phyloP scores from a whole-genome alignment of 2,113 vertebrate genomes.

The Aegotheles bennettii region DNA sequence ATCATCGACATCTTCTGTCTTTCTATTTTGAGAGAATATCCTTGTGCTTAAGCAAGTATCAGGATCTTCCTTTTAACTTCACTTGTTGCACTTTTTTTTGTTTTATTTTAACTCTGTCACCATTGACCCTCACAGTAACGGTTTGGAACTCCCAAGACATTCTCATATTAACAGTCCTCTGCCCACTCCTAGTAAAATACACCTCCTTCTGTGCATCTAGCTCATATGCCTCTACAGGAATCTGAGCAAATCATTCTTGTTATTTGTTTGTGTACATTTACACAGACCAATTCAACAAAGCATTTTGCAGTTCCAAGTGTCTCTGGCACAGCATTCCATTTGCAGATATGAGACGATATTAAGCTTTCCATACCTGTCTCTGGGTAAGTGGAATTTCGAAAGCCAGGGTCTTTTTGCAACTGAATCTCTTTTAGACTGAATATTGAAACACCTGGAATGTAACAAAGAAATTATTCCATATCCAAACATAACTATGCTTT shows the following conservation, averaged over 20 bases:
- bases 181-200: not conserved
- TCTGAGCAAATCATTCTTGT: not conserved
- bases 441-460: slow-evolving; percentile 87
- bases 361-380: slow-evolving; percentile 83
- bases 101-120: not conserved
- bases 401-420: slow-evolving; percentile 96
- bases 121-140: not conserved
- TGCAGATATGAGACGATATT: not conserved
- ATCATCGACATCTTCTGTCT: too few relatives aligned
- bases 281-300: not conserved
- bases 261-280: not conserved
- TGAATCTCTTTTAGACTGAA: slow-evolving; percentile 98
- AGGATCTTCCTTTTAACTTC: not conserved
- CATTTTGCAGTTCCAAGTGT: not conserved
- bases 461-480: slow-evolving; percentile 5
- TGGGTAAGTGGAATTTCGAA: slow-evolving; percentile 92
- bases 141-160: not conserved
- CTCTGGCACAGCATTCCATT: not conserved
- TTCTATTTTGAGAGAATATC: not conserved
- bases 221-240: not conserved
- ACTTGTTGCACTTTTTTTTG: not conserved
- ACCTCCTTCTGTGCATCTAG: not conserved
- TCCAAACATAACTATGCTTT: not conserved
- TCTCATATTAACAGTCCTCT: not conserved
- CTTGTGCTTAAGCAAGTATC: not conserved